Base-by-base conservation (phyloP, 2,113 vertebrate species). In the Rousettus leschenaultii region DNA sequence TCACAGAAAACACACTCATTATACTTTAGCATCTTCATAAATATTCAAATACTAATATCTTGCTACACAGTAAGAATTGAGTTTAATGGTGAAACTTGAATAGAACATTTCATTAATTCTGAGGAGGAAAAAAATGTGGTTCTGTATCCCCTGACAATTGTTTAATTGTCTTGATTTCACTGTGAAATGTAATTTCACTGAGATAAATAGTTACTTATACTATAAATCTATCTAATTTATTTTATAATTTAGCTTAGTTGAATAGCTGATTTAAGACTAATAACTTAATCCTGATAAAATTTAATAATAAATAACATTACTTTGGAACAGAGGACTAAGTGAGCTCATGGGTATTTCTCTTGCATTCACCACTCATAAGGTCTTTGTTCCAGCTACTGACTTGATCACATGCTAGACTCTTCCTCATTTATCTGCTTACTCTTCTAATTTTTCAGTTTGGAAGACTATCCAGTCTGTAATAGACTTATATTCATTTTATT, bases 31-130 rank as follows among this genome's bases (percentile, higher is more conserved):
- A 96, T 38, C 53, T 77, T 91, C 63, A 89, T 93, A 89, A 93
- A 89, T 96, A 84, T 89, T 83, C 63, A 96, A 77, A 91, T 91
- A 48, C 28, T 92, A 88, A 85, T 94, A 91, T 57, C 70, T 30
- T 88, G 24, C 61, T 92, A 71, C 70, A 45, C 51, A 86, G 57
- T 95, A 78, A 74, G 83, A 74, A 74, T 93, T 86, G 53, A 96
- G 8, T 63, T 86, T 85, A n/a, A 5, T 82, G 95, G 95, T 88
- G 63, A 96, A 97, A 21, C 89, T 65, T 75, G 26, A 86, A 86
- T 59, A 11, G 51, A 82, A 95, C 86, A 0, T 96, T 95, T 75
- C 43, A 86, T 91, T 96, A 86, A 82, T 95, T 89, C 33, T 28
- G 89, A 84, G 45, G 53, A 73, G 16, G 73, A 94, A 84, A 51